Percentiles rank a stretch among this genome's conserved stretches.
These are phyloP conservation scores for Rhopalosiphum nymphaeae DNA, from an alignment of 2,888 invertebrate species.

Conservation along the genomic window DNA sequence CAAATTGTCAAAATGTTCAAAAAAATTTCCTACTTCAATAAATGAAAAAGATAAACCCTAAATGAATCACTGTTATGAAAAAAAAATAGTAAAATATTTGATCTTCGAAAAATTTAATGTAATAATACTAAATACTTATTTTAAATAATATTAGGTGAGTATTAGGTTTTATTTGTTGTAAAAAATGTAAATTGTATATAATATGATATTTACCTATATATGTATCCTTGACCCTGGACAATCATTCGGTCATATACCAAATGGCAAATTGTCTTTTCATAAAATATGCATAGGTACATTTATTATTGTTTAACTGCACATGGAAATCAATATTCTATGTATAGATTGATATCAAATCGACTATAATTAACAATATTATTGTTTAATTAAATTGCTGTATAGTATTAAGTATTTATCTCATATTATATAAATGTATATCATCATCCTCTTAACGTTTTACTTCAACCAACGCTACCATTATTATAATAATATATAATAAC, in stretches of 20 bases:
- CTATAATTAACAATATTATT: neutral
- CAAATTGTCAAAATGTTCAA: neutral
- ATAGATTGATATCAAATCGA: neutral
- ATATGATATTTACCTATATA: neutral
- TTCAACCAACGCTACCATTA: neutral
- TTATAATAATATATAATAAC: neutral
- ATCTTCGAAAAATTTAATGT: too few species aligned
- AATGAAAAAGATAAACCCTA: neutral
- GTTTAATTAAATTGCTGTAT: constrained; percentile 16
- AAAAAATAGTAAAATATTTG: too few species aligned
- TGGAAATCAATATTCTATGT: neutral
- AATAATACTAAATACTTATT: too few species aligned
- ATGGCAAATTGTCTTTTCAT: neutral
- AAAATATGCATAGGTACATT: neutral
- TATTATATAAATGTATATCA: neutral
- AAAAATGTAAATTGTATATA: neutral
- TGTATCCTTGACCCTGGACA: neutral
- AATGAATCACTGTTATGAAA: too few species aligned
- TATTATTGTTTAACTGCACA: neutral
- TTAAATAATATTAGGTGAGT: too few species aligned
- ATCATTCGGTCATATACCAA: neutral
- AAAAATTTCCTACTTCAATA: neutral
- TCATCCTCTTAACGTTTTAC: neutral
- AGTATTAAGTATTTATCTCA: neutral
- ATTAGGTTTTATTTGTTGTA: too few species aligned